Conservation (phyloP, 2,888 invertebrate species). For the Beris morrisii region DNA sequence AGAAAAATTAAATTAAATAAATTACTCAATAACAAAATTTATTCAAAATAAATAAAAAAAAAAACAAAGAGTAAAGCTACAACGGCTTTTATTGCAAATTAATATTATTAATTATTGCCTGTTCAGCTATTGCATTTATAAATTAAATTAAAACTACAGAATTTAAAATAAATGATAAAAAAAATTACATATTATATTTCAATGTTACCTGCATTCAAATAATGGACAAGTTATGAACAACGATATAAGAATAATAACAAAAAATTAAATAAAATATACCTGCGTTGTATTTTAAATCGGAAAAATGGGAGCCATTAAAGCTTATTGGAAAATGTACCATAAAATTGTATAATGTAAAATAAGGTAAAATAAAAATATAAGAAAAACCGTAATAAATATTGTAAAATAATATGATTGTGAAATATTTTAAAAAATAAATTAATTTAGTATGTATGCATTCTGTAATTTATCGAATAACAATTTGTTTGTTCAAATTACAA, state of each 20-base stretch:
- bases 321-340: constrained; percentile 1
- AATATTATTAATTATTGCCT: constrained; percentile 29
- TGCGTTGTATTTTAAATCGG: neutral
- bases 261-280: neutral
- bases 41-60: constrained; percentile 5
- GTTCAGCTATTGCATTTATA: constrained; percentile 27
- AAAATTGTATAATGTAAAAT: neutral
- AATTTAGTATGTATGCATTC: neutral
- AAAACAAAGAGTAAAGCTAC: neutral
- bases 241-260: constrained; percentile 8
- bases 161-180: constrained; percentile 3
- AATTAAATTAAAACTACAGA: constrained; percentile 14
- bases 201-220: constrained; percentile 26
- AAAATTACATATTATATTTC: constrained; percentile 14
- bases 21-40: neutral
- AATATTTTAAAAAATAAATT: neutral
- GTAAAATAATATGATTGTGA: neutral
- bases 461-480: constrained; percentile 5
- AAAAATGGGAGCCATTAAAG: neutral
- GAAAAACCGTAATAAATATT: too few species aligned
- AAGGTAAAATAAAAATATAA: neutral
- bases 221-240: constrained; percentile 11
- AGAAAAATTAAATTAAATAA: neutral
- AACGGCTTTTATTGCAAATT: constrained; percentile 15
- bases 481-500: neutral